Percentiles rank a stretch among this genome's conserved stretches.
phyloP scores from a whole-genome alignment of 2,888 invertebrate genomes.

The Oegoconia quadripuncta region DNA sequence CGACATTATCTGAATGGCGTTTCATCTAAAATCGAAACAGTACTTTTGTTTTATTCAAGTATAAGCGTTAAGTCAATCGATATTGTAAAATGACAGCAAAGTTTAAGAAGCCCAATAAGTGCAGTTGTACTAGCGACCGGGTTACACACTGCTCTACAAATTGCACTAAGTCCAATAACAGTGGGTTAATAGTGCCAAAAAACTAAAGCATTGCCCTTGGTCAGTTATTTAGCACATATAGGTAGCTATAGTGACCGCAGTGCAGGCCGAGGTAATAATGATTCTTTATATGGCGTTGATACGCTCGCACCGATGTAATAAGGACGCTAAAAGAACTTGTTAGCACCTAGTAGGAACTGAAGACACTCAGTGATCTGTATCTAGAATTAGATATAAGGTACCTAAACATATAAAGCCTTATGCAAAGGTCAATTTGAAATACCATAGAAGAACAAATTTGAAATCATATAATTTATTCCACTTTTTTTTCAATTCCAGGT shows the following conservation, averaged over 20 bases:
- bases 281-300: conserved; percentile 66
- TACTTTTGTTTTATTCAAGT: too few species aligned
- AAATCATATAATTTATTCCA: not conserved
- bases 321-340: conserved; percentile 50
- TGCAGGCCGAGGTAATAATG: conserved; percentile 61
- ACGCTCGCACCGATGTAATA: conserved; percentile 54
- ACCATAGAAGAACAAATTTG: too few species aligned
- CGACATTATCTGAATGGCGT: too few species aligned
- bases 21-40: too few species aligned
- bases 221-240: conserved; percentile 53
- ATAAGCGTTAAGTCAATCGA: too few species aligned
- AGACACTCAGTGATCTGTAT: conserved; percentile 18
- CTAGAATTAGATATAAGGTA: not conserved
- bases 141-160: not conserved
- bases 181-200: not conserved
- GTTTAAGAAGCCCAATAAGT: too few species aligned
- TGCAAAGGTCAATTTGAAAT: too few species aligned
- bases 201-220: conserved; percentile 48
- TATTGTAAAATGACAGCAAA: too few species aligned
- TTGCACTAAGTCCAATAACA: not conserved
- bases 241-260: conserved; percentile 53
- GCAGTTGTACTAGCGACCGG: too few species aligned
- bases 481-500: conserved; percentile 41
- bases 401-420: too few species aligned
- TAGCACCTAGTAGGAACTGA: conserved; percentile 41